Percentiles rank a stretch among this genome's conserved stretches.
phyloP scores from a whole-genome alignment of 2,113 vertebrate species.

The Morone chrysops region DNA sequence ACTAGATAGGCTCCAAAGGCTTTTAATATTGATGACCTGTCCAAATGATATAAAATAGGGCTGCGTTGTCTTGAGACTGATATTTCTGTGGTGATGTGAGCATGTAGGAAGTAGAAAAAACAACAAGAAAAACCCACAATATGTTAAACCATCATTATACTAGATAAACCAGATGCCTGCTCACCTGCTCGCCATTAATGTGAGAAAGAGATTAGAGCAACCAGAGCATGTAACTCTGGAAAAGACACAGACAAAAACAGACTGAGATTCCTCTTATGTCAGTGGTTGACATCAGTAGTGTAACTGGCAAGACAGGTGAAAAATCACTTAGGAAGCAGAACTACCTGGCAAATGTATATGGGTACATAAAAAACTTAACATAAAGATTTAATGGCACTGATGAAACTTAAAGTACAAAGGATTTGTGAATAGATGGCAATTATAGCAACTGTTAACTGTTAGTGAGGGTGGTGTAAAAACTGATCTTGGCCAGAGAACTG shows the following conservation, averaged over 20 bases:
- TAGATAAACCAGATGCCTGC: constrained; percentile 1
- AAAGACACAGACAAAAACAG: background rate
- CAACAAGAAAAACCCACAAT: background rate
- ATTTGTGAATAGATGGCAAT: constrained; percentile 20
- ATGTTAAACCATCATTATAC: background rate
- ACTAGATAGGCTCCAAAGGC: background rate
- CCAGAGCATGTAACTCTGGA: constrained; percentile 1
- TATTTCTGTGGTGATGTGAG: background rate
- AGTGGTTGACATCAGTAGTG: background rate
- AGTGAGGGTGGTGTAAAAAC: background rate
- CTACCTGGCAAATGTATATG: background rate
- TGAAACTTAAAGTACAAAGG: constrained; percentile 6
- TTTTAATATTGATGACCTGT: constrained; percentile 13
- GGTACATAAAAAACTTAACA: background rate
- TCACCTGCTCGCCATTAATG: background rate
- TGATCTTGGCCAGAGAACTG: background rate
- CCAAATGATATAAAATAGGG: background rate
- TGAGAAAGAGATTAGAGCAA: constrained; percentile 9
- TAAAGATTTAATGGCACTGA: constrained; percentile 7
- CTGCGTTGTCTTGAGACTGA: background rate
- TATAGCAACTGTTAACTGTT: constrained; percentile 4
- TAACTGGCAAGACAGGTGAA: background rate
- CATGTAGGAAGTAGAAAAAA: background rate
- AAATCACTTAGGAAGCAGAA: background rate
- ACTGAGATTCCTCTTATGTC: background rate